These are phyloP conservation scores for Osmerus eperlanus DNA, from an alignment of 2,113 vertebrate species.

Conservation along the genomic window DNA sequence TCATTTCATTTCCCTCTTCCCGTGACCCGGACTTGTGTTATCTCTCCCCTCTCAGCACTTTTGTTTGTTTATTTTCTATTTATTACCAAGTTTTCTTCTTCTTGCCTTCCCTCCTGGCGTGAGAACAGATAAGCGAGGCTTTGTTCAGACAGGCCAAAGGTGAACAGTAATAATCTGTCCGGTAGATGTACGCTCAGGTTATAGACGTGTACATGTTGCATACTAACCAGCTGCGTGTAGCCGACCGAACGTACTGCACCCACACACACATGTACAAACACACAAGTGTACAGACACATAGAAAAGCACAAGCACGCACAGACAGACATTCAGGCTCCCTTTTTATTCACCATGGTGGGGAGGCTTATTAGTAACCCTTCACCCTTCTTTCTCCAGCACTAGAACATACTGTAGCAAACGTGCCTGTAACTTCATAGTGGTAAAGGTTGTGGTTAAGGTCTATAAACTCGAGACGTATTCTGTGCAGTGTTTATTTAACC, in stretches of 20 bases:
- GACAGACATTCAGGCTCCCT: neutral
- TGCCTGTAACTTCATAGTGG: no score
- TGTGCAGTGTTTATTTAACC: no score
- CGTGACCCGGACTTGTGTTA: slow-evolving; percentile 44
- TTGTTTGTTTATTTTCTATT: slow-evolving; percentile 56
- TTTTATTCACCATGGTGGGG: neutral
- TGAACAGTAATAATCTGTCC: slow-evolving; percentile 33
- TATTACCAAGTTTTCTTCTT: slow-evolving; percentile 30
- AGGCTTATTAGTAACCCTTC: slow-evolving; percentile 28
- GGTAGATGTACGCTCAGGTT: slow-evolving; percentile 19
- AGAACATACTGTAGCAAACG: slow-evolving; percentile 17
- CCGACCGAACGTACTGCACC: neutral
- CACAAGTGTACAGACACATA: slow-evolving; percentile 27
- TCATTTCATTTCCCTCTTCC: slow-evolving; percentile 61
- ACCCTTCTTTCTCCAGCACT: slow-evolving; percentile 9
- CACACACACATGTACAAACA: slow-evolving; percentile 21
- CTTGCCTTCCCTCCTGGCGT: slow-evolving; percentile 37
- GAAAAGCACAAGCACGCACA: no score
- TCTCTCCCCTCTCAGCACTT: slow-evolving; percentile 58
- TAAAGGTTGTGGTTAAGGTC: no score
- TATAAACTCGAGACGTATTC: no score
- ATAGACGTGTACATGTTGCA: neutral
- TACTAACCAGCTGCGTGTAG: neutral
- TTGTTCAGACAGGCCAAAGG: slow-evolving; percentile 49
- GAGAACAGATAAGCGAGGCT: slow-evolving; percentile 44